Conservation (phyloP, 1,140 invertebrate genomes). For the Drosophila ercepeae region DNA sequence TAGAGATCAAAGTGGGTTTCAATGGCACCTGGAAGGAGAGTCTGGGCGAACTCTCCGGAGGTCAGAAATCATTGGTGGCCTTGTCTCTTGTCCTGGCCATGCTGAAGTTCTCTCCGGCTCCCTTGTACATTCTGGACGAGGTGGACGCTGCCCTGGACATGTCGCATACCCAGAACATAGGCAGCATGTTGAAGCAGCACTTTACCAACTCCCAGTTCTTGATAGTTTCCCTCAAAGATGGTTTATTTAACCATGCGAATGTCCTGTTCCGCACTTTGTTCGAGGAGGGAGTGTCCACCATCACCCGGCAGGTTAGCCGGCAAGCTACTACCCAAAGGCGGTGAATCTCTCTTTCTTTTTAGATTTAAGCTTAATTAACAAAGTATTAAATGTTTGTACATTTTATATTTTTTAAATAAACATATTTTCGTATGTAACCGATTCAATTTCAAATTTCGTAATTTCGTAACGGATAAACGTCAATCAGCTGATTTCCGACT, state of each 20-base stretch:
- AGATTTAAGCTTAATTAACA: background rate
- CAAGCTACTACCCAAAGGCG: conserved; percentile 20
- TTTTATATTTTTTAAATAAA: background rate
- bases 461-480: conserved; percentile 5
- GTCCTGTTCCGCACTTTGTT: conserved; percentile 98
- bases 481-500: conserved; percentile 51
- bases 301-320: conserved; percentile 87
- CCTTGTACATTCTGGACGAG: conserved; percentile 99
- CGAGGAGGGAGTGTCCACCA: conserved; percentile 96
- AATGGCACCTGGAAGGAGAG: conserved; percentile 98
- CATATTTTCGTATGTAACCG: background rate
- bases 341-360: conserved; percentile 18
- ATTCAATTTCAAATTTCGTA: conserved; percentile 2
- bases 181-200: conserved; percentile 96
- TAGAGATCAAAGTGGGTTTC: conserved; percentile 97
- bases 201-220: conserved; percentile 99
- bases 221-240: conserved; percentile 99
- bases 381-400: background rate
- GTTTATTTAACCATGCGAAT: conserved; percentile 99
- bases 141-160: conserved; percentile 99
- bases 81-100: conserved; percentile 98
- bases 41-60: conserved; percentile 97
- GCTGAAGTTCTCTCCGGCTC: conserved; percentile 98
- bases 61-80: conserved; percentile 97
- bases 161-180: conserved; percentile 99